Conservation (phyloP, 2,888 invertebrate genomes). For the Drosophila picticornis region DNA sequence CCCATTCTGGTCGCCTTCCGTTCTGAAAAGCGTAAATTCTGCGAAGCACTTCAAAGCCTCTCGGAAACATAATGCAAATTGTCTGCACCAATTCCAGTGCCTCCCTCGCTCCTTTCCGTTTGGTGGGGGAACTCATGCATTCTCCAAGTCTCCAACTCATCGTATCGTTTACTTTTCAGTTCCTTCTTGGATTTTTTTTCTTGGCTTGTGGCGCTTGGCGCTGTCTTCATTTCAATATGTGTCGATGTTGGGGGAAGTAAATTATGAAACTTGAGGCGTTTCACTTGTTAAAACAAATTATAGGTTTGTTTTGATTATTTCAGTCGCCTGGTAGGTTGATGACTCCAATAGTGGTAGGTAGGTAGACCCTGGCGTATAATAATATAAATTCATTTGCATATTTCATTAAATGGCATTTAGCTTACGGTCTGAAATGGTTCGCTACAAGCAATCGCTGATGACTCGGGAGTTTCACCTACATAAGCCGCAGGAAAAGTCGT, state of each 20-base stretch:
- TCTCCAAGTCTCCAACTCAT: conserved; percentile 2
- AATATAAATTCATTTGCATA: conserved; percentile 72
- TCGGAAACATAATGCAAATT: conserved; percentile 54
- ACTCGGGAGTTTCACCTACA: conserved; percentile 15
- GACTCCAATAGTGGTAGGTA: conserved; percentile 27
- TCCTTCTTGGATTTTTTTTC: conserved; percentile 16
- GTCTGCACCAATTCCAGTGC: conserved; percentile 48
- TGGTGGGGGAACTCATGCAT: conserved; percentile 10
- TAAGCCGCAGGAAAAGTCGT: conserved; percentile 4
- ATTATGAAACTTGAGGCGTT: conserved; percentile 75
- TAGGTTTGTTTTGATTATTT: conserved; percentile 79
- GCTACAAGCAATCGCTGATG: conserved; percentile 16
- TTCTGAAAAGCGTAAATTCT: conserved; percentile 41
- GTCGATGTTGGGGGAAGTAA: conserved; percentile 29
- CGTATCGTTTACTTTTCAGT: not conserved
- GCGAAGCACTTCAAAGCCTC: conserved; percentile 45
- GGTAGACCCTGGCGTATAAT: conserved; percentile 63
- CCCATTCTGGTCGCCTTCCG: not conserved
- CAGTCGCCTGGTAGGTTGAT: conserved; percentile 25
- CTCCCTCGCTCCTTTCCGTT: conserved; percentile 7
- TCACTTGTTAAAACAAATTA: conserved; percentile 80
- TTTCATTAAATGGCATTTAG: conserved; percentile 59
- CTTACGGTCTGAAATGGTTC: conserved; percentile 26
- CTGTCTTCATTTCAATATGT: conserved; percentile 53
- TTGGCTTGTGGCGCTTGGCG: conserved; percentile 50